Conservation (phyloP, 2,113 vertebrate species). For the Recurvirostra avosetta region DNA sequence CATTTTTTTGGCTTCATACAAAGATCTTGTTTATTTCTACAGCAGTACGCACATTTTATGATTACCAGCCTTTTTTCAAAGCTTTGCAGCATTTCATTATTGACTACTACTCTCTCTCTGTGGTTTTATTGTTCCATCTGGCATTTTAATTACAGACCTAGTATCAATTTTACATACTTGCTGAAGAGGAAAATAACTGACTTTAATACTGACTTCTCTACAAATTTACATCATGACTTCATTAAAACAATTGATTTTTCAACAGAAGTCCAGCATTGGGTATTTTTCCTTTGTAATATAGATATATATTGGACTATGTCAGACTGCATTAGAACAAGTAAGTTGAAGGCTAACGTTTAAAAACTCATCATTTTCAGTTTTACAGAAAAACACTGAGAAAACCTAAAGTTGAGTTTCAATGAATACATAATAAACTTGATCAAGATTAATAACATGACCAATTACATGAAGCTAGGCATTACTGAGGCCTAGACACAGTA, state of each 20-base stretch:
- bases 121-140: constrained; percentile 29
- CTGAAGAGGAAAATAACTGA: background rate
- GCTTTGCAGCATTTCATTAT: background rate
- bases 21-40: background rate
- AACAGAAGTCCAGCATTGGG: background rate
- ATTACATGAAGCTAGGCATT: fast-evolving
- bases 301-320: background rate
- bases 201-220: background rate
- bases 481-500: background rate
- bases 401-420: background rate
- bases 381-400: background rate
- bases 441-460: background rate
- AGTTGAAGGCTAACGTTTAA: background rate
- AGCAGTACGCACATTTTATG: background rate
- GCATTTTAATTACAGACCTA: constrained; percentile 34
- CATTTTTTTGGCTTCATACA: background rate
- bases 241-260: background rate
- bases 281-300: background rate
- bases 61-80: background rate
- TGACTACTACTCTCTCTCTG: background rate
- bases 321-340: background rate
- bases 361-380: background rate
- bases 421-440: background rate
- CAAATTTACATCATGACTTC: background rate
- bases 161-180: background rate